phyloP scores from a whole-genome alignment of 1,140 invertebrate species.

The Solen grandis region DNA sequence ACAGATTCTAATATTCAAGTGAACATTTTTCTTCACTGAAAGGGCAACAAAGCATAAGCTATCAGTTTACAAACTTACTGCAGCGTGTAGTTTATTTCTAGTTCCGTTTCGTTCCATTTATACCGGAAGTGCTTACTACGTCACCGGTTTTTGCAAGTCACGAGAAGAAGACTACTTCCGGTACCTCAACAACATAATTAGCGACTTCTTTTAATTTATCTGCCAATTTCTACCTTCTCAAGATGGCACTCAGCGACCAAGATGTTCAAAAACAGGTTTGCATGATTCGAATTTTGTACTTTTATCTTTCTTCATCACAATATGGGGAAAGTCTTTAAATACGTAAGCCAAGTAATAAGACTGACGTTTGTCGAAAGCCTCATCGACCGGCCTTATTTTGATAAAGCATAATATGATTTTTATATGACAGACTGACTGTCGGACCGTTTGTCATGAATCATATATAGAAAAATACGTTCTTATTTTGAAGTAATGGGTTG shows the following conservation, averaged over 20 bases:
- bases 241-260: conserved; percentile 97
- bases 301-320: neutral
- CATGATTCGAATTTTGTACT: neutral
- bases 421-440: neutral
- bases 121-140: conserved; percentile 62
- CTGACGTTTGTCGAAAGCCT: neutral
- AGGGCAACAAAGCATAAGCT: too few species aligned
- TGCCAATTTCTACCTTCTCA: neutral
- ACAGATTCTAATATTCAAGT: too few species aligned
- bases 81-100: too few species aligned
- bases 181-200: conserved; percentile 4
- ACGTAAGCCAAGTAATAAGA: neutral
- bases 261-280: conserved; percentile 99
- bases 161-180: conserved; percentile 59
- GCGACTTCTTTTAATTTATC: conserved; percentile 28
- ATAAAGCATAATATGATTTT: neutral
- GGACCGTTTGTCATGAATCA: too few species aligned
- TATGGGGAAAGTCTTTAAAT: neutral
- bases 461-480: too few species aligned
- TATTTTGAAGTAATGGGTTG: too few species aligned
- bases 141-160: conserved; percentile 61
- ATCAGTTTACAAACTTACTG: too few species aligned
- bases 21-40: too few species aligned
- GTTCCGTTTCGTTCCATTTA: too few species aligned
- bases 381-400: neutral